A percentile compares a stretch with the other conserved stretches of the same genome.
Evolutionary conservation across 2,888 invertebrate genomes (phyloP).

Genomic region (Seladonia tumulorum): DNA sequence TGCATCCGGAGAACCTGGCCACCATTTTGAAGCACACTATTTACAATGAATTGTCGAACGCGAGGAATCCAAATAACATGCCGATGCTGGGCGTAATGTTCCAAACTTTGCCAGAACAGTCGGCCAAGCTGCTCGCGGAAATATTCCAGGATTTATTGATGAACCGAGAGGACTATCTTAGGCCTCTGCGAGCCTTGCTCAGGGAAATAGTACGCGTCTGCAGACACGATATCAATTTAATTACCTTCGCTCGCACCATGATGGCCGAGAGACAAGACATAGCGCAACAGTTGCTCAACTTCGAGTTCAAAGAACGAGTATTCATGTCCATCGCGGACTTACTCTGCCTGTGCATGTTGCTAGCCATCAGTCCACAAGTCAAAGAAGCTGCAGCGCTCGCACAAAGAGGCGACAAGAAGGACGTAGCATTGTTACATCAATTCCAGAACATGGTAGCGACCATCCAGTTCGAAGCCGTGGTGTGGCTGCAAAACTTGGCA

Average conservation of each 20-base stretch:
- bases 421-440: slow-evolving; percentile 81
- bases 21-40: slow-evolving; percentile 95
- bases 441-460: slow-evolving; percentile 84
- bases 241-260: slow-evolving; percentile 91
- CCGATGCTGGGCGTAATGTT: slow-evolving; percentile 95
- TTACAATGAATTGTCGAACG: slow-evolving; percentile 96
- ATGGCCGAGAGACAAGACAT: slow-evolving; percentile 88
- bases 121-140: slow-evolving; percentile 93
- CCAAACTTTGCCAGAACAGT: slow-evolving; percentile 92
- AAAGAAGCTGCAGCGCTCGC: slow-evolving; percentile 88
- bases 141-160: slow-evolving; percentile 94
- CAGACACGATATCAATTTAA: slow-evolving; percentile 92
- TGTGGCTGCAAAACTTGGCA: slow-evolving; percentile 94
- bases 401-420: slow-evolving; percentile 86
- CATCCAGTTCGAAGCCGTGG: slow-evolving; percentile 94
- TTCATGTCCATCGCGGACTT: slow-evolving; percentile 94
- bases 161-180: slow-evolving; percentile 95
- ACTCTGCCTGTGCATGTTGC: slow-evolving; percentile 92
- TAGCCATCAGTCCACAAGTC: slow-evolving; percentile 90
- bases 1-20: slow-evolving; percentile 93
- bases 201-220: slow-evolving; percentile 95
- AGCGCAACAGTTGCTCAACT: slow-evolving; percentile 86
- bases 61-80: slow-evolving; percentile 97
- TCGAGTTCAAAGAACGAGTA: slow-evolving; percentile 92
- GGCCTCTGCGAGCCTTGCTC: slow-evolving; percentile 93